phyloP scores from a whole-genome alignment of 2,888 invertebrate genomes.

The Hirtodrosophila trivittata region DNA sequence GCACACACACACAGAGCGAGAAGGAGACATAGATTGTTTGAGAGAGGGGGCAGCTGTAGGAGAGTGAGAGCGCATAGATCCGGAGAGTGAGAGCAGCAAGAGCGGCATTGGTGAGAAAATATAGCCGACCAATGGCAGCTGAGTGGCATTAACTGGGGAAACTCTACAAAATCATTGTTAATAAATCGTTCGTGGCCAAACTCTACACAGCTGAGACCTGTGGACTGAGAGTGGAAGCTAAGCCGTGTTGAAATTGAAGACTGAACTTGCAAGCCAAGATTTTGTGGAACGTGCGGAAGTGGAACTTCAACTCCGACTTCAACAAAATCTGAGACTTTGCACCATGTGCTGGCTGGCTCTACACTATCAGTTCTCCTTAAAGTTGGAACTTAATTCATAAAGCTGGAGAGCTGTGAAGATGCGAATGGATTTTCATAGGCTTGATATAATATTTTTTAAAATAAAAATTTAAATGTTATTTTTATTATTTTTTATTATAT shows the following conservation, averaged over 20 bases:
- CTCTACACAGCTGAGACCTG: slow-evolving; percentile 32
- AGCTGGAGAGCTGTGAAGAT: slow-evolving; percentile 17
- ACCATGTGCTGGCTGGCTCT: too few species aligned
- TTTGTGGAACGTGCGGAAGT: slow-evolving; percentile 36
- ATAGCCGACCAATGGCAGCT: slow-evolving; percentile 61
- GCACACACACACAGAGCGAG: slow-evolving; percentile 9
- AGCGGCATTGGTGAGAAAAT: slow-evolving; percentile 4
- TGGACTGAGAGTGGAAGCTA: slow-evolving; percentile 32
- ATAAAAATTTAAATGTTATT: too few species aligned
- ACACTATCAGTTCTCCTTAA: too few species aligned
- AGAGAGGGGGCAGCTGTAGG: background rate
- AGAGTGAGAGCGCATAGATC: slow-evolving; percentile 13
- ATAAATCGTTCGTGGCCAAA: slow-evolving; percentile 2
- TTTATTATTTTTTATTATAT: too few species aligned
- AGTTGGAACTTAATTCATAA: slow-evolving; percentile 13
- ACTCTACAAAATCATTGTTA: slow-evolving; percentile 36
- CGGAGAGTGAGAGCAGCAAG: slow-evolving; percentile 13
- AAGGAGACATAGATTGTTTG: slow-evolving; percentile 1
- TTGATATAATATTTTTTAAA: too few species aligned
- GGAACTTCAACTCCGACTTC: background rate
- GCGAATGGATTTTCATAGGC: too few species aligned
- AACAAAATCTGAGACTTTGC: too few species aligned
- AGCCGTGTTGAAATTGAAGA: slow-evolving; percentile 20
- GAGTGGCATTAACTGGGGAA: slow-evolving; percentile 41
- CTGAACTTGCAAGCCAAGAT: slow-evolving; percentile 27